These are phyloP conservation scores for Rhagologus leucostigma DNA, from an alignment of 2,113 vertebrate species.

Conservation along the genomic window DNA sequence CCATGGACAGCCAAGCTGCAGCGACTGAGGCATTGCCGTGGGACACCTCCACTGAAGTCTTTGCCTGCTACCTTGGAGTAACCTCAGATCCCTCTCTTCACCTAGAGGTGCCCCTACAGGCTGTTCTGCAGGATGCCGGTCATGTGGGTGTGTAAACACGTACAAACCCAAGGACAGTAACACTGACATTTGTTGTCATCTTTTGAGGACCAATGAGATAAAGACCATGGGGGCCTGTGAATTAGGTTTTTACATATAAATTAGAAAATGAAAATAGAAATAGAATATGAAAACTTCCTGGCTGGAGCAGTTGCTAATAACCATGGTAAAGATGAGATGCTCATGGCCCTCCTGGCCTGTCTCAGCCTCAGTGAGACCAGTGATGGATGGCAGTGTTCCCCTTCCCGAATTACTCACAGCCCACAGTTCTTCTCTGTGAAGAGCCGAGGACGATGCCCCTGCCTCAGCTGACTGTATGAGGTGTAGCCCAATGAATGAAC, in stretches of 20 bases:
- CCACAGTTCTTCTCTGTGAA: neutral
- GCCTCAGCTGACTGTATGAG: neutral
- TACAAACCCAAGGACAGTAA: neutral
- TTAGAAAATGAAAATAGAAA: neutral
- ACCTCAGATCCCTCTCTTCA: neutral
- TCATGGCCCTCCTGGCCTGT: neutral
- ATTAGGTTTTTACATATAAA: neutral
- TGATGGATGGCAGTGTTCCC: neutral
- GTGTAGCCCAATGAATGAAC: neutral
- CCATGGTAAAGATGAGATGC: neutral
- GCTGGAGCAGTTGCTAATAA: neutral
- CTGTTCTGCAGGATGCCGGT: neutral
- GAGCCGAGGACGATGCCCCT: accelerated
- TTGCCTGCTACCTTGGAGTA: neutral
- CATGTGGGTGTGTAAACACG: neutral
- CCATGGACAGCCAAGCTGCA: neutral
- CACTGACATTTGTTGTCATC: neutral
- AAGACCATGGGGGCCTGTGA: neutral
- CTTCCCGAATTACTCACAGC: neutral
- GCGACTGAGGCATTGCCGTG: accelerated
- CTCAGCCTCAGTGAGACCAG: neutral
- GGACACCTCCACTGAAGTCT: neutral
- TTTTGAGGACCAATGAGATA: neutral
- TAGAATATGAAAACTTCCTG: neutral
- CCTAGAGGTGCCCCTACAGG: neutral